phyloP scores from a whole-genome alignment of 2,888 invertebrate genomes.

The Sialis lutaria region DNA sequence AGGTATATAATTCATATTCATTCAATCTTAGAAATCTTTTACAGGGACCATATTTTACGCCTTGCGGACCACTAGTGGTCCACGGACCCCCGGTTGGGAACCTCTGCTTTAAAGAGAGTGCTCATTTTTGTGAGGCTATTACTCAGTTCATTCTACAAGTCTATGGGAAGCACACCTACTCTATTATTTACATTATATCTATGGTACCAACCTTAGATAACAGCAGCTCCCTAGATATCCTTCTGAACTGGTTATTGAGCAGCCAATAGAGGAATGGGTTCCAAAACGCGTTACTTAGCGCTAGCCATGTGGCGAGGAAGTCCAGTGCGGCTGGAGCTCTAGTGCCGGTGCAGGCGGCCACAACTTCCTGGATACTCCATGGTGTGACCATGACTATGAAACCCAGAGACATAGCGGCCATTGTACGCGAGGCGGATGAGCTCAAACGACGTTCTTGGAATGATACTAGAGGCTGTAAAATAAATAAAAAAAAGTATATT shows the following conservation, averaged over 20 bases:
- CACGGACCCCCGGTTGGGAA: too few relatives aligned
- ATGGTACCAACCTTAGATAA: conserved; percentile 52
- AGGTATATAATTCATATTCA: too few relatives aligned
- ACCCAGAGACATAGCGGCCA: conserved; percentile 82
- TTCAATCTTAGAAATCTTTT: too few relatives aligned
- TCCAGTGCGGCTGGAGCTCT: conserved; percentile 66
- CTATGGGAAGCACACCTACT: too few relatives aligned
- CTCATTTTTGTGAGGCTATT: too few relatives aligned
- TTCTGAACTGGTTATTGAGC: conserved; percentile 68
- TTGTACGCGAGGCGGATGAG: conserved; percentile 67
- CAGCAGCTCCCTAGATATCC: conserved; percentile 58
- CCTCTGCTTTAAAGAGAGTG: too few relatives aligned
- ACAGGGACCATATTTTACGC: too few relatives aligned
- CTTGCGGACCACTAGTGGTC: too few relatives aligned
- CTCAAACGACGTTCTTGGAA: conserved; percentile 50
- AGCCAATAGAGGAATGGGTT: conserved; percentile 82
- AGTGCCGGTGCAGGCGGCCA: conserved; percentile 75
- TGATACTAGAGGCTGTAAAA: conserved; percentile 1
- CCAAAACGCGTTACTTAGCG: conserved; percentile 78
- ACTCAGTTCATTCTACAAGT: too few relatives aligned
- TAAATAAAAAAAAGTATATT: too few relatives aligned
- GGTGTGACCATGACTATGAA: conserved; percentile 85
- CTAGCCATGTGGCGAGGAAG: conserved; percentile 74
- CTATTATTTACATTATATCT: too few relatives aligned
- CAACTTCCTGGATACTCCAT: conserved; percentile 81